Evolutionary conservation across 2,797 vertebrate species (phyloP), one percentile per base, ranked within the genome.

Genomic region (Xenopus petersii): DNA sequence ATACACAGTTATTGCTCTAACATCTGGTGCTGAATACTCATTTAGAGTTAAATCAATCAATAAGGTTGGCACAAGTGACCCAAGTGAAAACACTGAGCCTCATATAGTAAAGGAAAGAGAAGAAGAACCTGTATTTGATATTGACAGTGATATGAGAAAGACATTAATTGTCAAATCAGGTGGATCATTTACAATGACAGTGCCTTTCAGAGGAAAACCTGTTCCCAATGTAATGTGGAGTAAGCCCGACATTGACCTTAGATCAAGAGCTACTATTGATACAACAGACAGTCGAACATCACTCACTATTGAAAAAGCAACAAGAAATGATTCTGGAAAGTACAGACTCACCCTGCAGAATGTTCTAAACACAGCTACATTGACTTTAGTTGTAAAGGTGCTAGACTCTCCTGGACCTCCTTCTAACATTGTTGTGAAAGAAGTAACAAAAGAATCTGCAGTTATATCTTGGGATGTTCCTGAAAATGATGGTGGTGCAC

Each of bases 331-430:
- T 80, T 95, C 96, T 83, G 97, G 98, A 82, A 97, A 99, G 82
- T 99, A 99, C 74, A 90, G 86, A 0, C 84, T 99, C 81, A 97
- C 93, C 0, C 86, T 99, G 80, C 95, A 97, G 82, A 99, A 98
- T 78, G 80, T 90, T 49, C 60, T 98, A 60, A 98, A 93, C 84
- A 94, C 92, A 82, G 92, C 93, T 81, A 89, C 94, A 36, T 82
- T 98, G 84, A 95, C 94, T 72, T 87, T 99, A 80, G 81, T 91
- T 76, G 97, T 99, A 71, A 98, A 96, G 88, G 97, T 99, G 65
- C 94, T 99, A 21, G 98, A 99, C 81, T 94, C 96, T 36, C 98
- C 98, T 60, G 98, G 97, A 81, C 95, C 97, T 68, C 96, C 97
- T 36, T 71, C 89, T 81, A 94, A 92, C 80, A 89, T 98, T 73